Evolutionary conservation across 1,140 invertebrate genomes (phyloP).

Genomic region (Pachyrhynchus sulphureomaculatus): DNA sequence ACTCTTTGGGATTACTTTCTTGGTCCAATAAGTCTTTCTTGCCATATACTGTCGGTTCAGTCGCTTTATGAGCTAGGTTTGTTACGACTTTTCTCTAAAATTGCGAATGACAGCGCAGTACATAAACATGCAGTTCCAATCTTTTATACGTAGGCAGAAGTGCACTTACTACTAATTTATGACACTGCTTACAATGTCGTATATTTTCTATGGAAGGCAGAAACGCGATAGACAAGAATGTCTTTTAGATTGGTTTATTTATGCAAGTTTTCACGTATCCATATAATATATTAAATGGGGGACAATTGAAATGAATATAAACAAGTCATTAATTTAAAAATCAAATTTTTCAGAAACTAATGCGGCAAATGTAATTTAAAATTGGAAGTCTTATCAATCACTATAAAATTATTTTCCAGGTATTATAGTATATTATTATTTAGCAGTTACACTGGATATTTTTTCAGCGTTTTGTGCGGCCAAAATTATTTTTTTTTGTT

Average conservation of each 20-base stretch:
- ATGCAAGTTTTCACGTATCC: too few species aligned
- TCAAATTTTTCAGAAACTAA: too few species aligned
- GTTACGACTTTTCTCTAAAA: constrained; percentile 36
- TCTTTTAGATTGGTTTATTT: not conserved
- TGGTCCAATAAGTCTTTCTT: constrained; percentile 35
- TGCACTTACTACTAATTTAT: constrained; percentile 28
- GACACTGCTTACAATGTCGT: constrained; percentile 24
- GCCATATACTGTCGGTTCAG: constrained; percentile 18
- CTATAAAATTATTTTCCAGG: too few species aligned
- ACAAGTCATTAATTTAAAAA: too few species aligned
- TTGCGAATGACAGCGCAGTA: constrained; percentile 36
- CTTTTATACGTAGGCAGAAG: constrained; percentile 32
- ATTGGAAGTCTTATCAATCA: too few species aligned
- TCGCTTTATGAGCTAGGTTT: constrained; percentile 34
- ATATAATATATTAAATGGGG: too few species aligned
- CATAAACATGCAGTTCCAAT: constrained; percentile 40
- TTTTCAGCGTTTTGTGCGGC: too few species aligned
- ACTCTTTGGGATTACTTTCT: constrained; percentile 42
- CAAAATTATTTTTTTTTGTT: too few species aligned
- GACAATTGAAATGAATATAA: too few species aligned
- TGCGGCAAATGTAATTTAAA: too few species aligned
- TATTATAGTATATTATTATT: too few species aligned
- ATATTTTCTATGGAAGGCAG: constrained; percentile 14
- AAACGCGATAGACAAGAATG: constrained; percentile 10
- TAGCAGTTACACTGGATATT: too few species aligned